Base-by-base conservation (phyloP, 2,113 vertebrate genomes). In the Geothlypis trichas region DNA sequence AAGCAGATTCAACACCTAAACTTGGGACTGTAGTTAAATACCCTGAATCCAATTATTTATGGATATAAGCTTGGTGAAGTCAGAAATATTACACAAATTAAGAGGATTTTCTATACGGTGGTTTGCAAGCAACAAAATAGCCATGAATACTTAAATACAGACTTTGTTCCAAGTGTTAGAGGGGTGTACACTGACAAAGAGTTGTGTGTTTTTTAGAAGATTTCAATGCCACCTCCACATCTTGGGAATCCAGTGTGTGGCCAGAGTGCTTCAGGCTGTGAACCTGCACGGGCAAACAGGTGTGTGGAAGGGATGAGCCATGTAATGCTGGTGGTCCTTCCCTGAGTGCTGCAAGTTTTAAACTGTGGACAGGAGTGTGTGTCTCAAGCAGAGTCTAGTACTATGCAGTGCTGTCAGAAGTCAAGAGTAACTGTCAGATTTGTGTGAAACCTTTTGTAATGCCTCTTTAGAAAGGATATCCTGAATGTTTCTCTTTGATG, bases 401-500 rank as follows among this genome's bases (percentile, higher is more conserved):
- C 42, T 0, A 0, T 35, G 35, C 51, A 81, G 58, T 8, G 35
- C 15, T 59, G 52, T 49, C 81, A 63, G 83, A 94, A 85, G 39
- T 62, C 58, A 88, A 35, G 51, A 77, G 26, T 30, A 83, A 73
- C 71, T 77, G 76, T 58, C 62, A 67, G n/a, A 46, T 58, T 67
- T 88, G 41, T 78, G 66, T 65, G 59, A 92, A 15, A 74, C 20
- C 24, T 84, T 77, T 57, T 76, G 68, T 95, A 65, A 61, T 37
- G 7, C 3, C 49, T 95, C 49, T 95, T 88, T 63, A 51, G 61
- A 84, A 89, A 58, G 20, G 71, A 65, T 67, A 35, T 85, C 62
- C 47, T 66, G 72, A 75, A 73, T 89, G 84, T 84, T 85, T 80
- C 75, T 91, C 61, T 96, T 75, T 95, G 69, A 75, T 91, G 24